Evolutionary conservation across 2,888 invertebrate genomes (phyloP).

Genomic region (Zootermopsis nevadensis): DNA sequence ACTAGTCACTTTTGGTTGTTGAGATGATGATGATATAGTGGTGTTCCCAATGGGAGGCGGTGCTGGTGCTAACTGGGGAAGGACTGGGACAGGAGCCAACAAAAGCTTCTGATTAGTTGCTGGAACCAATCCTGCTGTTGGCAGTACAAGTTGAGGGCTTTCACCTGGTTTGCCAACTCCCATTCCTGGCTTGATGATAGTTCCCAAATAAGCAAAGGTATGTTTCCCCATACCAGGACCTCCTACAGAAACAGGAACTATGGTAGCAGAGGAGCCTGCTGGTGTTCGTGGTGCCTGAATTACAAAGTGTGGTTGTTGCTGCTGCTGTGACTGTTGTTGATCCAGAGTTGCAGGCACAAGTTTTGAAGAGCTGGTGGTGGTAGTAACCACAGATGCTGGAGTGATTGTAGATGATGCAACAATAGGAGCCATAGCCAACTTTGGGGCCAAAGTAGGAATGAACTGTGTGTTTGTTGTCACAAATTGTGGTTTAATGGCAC

Average conservation of each 20-base stretch:
- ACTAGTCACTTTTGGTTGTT: slow-evolving; percentile 57
- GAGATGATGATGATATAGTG: slow-evolving; percentile 53
- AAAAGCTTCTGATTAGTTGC: slow-evolving; percentile 68
- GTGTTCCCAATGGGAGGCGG: slow-evolving; percentile 41
- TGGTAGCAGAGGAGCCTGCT: slow-evolving; percentile 51
- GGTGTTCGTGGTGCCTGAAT: slow-evolving; percentile 46
- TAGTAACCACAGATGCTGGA: slow-evolving; percentile 33
- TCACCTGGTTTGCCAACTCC: slow-evolving; percentile 39
- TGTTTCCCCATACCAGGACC: slow-evolving; percentile 61
- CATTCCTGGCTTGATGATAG: slow-evolving; percentile 65
- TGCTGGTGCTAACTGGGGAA: slow-evolving; percentile 47
- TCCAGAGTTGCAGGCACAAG: slow-evolving; percentile 43
- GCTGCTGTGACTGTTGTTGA: slow-evolving; percentile 8
- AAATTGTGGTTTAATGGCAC: slow-evolving; percentile 42
- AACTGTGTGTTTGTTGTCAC: slow-evolving; percentile 52
- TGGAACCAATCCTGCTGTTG: slow-evolving; percentile 38
- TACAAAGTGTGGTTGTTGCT: slow-evolving; percentile 45
- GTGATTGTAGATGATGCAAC: background rate
- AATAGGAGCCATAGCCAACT: slow-evolving; percentile 40
- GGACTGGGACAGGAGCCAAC: slow-evolving; percentile 66
- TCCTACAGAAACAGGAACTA: slow-evolving; percentile 51
- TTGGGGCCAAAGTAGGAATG: slow-evolving; percentile 51
- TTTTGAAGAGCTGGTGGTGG: slow-evolving; percentile 42
- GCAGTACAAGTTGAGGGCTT: slow-evolving; percentile 36
- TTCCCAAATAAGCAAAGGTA: slow-evolving; percentile 67